phyloP scores from a whole-genome alignment of 2,797 vertebrate species.

The Tragelaphus oryx region DNA sequence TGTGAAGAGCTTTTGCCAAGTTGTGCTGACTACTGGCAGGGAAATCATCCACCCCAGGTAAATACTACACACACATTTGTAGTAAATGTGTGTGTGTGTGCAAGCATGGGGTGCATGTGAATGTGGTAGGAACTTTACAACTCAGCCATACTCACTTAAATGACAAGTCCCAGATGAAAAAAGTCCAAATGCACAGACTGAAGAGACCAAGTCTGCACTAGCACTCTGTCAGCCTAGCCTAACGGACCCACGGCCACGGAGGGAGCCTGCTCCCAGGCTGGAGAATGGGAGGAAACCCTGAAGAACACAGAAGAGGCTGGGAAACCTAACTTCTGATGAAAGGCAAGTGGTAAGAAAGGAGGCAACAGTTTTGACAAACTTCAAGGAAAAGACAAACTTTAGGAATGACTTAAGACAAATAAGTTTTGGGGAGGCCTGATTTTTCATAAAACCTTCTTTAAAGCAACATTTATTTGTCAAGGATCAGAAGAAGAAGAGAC shows the following conservation, averaged over 20 bases:
- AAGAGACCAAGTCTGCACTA: not conserved
- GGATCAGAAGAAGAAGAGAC: not conserved
- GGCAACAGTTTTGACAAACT: not conserved
- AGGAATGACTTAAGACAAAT: not conserved
- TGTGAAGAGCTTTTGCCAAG: slow-evolving; percentile 30
- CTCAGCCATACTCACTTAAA: not conserved
- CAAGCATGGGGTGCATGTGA: not conserved
- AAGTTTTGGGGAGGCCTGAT: not conserved
- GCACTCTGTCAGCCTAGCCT: not conserved
- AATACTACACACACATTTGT: not conserved
- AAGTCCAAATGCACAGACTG: not conserved
- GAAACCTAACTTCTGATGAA: not conserved
- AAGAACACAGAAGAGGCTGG: not conserved
- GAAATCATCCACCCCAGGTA: slow-evolving; percentile 17
- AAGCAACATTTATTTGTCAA: not conserved
- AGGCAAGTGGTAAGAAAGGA: not conserved
- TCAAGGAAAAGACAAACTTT: not conserved
- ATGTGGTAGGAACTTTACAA: not conserved
- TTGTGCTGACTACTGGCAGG: slow-evolving; percentile 7
- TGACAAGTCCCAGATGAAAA: not conserved
- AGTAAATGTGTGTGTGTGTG: not conserved
- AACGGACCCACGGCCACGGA: not conserved
- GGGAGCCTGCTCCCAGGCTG: not conserved
- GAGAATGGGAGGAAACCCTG: not conserved
- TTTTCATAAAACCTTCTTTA: slow-evolving; percentile 25